Evolutionary conservation across 2,797 vertebrate species (phyloP).

Genomic region (Melopsittacus undulatus): DNA sequence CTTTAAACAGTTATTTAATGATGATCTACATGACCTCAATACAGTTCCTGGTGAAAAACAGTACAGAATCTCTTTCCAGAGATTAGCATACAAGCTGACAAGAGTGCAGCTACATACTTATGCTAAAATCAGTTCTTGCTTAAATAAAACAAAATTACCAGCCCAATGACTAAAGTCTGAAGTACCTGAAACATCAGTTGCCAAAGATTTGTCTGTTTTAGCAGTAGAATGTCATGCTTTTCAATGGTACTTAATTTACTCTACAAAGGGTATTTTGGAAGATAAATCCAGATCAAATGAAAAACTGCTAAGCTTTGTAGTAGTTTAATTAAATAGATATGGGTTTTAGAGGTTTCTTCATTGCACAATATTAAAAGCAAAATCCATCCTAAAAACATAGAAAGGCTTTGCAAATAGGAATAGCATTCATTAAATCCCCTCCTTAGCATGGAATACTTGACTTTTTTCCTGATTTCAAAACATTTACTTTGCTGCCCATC

Average conservation of each 20-base stretch:
- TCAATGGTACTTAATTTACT: background rate
- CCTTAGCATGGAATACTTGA: background rate
- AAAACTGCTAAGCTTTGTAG: background rate
- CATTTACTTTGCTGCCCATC: background rate
- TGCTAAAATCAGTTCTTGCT: background rate
- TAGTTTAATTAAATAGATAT: background rate
- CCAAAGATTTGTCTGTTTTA: background rate
- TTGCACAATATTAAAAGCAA: background rate
- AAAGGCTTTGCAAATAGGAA: background rate
- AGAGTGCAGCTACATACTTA: background rate
- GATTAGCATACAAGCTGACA: background rate
- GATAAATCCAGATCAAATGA: background rate
- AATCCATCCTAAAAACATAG: background rate
- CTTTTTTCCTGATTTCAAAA: background rate
- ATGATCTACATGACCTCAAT: background rate
- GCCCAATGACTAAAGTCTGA: background rate
- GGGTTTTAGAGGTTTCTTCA: background rate
- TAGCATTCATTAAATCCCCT: background rate
- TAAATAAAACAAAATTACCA: background rate
- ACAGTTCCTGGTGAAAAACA: background rate
- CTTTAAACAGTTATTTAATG: slow-evolving; percentile 12
- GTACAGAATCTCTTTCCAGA: background rate
- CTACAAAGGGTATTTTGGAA: background rate
- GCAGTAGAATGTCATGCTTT: background rate
- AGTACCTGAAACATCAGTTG: background rate